Evolutionary conservation across 2,888 invertebrate species (phyloP), one percentile per base, ranked within the genome.

Genomic region (Boloria euphrosyne): DNA sequence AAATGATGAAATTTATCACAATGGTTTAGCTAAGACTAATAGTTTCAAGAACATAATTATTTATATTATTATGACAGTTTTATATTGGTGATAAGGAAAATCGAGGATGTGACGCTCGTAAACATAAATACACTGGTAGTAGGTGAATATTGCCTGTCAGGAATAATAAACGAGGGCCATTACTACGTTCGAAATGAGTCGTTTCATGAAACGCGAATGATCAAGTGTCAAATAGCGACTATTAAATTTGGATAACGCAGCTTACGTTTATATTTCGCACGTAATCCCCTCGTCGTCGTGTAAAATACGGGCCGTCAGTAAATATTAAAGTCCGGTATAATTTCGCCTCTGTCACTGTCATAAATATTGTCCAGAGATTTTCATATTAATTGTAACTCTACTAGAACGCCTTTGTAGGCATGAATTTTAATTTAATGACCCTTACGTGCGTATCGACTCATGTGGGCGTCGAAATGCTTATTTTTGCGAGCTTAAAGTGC

Each of bases 301-400:
- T 86, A 86, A 90, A 88, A 88, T 89, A 89, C 83, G 85, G 76
- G 80, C 79, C 80, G 83, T 85, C 85, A 82, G 88, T 88, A 86
- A 89, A 90, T 85, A 90, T 89, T 87, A 86, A 85, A 86, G 80
- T 83, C 77, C 70, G 82, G 80, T 82, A 84, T 87, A 86, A 89
- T 88, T 87, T 83, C 76, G 80, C 81, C 71, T 74, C 80, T 82
- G 84, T 83, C 81, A 80, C 80, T 83, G 82, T 82, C 83, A 84
- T 89, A 89, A 87, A 89, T 89, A 86, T 84, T 81, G 83, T 81
- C 78, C 81, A 78, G 80, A 82, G 83, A 86, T 85, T 86, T 87
- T 87, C 83, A 85, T 87, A 86, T 86, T 88, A 86, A 86, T 87
- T 86, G 81, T 80, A 80, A 83, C 77, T 79, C 75, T 75, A 83